Base-by-base conservation (phyloP, 2,113 vertebrate genomes). In the Peromyscus maniculatus region DNA sequence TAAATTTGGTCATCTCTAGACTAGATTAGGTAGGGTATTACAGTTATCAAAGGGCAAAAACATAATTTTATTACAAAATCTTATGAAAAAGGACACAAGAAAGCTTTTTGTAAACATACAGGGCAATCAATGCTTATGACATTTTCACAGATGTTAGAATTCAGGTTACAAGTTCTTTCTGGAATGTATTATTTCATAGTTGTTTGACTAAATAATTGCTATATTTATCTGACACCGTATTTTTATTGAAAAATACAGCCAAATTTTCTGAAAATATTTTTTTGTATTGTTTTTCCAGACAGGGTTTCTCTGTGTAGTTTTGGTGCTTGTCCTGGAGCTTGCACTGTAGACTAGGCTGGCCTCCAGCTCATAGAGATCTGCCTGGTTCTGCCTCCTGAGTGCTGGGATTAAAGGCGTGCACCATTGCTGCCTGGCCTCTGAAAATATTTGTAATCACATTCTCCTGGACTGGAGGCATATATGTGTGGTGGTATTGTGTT, bases 401-500 rank as follows among this genome's bases (percentile, higher is more conserved):
- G 49, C 49, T 52, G 49, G 49, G 49, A 52, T 52, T 52, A 52
- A 52, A 52, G 49, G 49, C 9, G 49, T 52, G 49, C 49, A 52
- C 49, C 49, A 52, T 7, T 52, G 49, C 49, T 52, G 49, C 49
- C 49, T 10, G 49, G 49, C 49, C 49, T 89, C 19, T 55, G 57
- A 72, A 59, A 62, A 96, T 72, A 82, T 5, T 91, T 86, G 79
- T 33, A 96, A 79, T 11, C 55, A 46, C 19, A 86, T 88, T 91
- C 5, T 82, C 1, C 3, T 46, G 46, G 6, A 89, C 11, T 64
- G 43, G 80, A 87, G 69, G 7, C 39, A 62, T 78, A 36, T 59
- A 19, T 89, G 16, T 43, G 43, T 43, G 43, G 43, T 43, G 43
- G 43, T 43, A 43, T 43, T 43, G 43, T 43, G 43, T 43, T 43